phyloP scores from a whole-genome alignment of 2,888 invertebrate species.

The Agrotis clavis region DNA sequence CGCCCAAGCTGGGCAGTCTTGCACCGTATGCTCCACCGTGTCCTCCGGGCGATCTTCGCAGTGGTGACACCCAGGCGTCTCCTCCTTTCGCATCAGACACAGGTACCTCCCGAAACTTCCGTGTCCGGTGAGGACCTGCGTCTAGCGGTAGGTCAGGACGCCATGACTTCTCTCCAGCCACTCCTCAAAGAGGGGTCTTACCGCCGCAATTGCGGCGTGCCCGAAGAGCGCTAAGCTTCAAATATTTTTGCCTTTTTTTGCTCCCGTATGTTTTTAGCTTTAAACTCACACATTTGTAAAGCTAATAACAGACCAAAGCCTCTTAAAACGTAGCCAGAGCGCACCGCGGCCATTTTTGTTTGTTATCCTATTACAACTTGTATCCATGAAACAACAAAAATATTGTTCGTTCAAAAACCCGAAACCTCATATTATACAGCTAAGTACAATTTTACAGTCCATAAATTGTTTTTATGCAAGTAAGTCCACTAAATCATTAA shows the following conservation, averaged over 20 bases:
- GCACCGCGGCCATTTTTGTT: slow-evolving; percentile 32
- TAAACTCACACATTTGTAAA: slow-evolving; percentile 75
- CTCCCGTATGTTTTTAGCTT: slow-evolving; percentile 67
- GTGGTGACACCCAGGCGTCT: too few relatives aligned
- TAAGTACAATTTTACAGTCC: slow-evolving; percentile 52
- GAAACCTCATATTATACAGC: slow-evolving; percentile 22
- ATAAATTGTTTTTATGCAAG: slow-evolving; percentile 48
- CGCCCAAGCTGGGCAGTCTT: too few relatives aligned
- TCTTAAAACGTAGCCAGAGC: slow-evolving; percentile 53
- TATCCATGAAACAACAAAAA: slow-evolving; percentile 42
- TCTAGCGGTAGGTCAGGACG: too few relatives aligned
- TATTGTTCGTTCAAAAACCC: slow-evolving; percentile 19
- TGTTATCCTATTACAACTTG: slow-evolving; percentile 52
- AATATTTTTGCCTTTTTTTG: slow-evolving; percentile 70
- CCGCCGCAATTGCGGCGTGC: too few relatives aligned
- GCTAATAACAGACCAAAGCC: slow-evolving; percentile 66
- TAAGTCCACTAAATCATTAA: slow-evolving; percentile 40
- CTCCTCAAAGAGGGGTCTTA: too few relatives aligned
- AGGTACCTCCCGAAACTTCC: too few relatives aligned
- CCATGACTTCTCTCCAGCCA: too few relatives aligned
- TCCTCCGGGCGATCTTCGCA: too few relatives aligned
- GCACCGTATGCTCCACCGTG: too few relatives aligned
- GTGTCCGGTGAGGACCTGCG: too few relatives aligned
- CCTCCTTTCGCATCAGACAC: too few relatives aligned
- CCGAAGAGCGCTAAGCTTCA: slow-evolving; percentile 69